phyloP scores from a whole-genome alignment of 2,888 invertebrate species.

The Lepas anatifera region DNA sequence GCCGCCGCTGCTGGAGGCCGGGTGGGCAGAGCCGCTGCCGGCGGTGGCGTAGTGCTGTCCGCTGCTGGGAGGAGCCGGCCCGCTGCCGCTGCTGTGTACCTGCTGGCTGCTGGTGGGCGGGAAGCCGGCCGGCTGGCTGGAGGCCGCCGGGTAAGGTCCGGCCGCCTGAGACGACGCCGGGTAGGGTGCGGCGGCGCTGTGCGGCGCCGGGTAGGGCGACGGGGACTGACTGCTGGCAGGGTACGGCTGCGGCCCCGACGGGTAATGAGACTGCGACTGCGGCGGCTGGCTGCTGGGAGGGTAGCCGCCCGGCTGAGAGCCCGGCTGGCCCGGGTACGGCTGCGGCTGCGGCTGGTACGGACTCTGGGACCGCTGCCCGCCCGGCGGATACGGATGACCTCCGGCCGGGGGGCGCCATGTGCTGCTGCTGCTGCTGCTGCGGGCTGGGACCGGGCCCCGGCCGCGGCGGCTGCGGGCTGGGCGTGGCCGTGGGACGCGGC shows the following conservation, averaged over 20 bases:
- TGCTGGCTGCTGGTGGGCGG: not conserved
- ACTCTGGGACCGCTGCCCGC: not conserved
- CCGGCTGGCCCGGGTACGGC: not conserved
- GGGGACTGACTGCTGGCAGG: not conserved
- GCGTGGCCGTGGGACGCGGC: conserved; percentile 1
- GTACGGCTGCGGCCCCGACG: not conserved
- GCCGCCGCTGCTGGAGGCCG: not conserved
- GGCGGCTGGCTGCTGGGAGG: not conserved
- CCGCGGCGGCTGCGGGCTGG: not conserved
- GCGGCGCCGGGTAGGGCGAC: not conserved
- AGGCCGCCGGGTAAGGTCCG: not conserved
- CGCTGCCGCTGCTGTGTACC: not conserved
- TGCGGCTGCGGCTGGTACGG: conserved; percentile 8
- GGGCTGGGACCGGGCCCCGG: not conserved
- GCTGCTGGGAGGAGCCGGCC: not conserved
- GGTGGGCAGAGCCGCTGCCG: not conserved
- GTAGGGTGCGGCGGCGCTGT: not conserved
- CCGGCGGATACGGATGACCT: not conserved
- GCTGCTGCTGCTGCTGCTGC: not conserved
- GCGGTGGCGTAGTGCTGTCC: not conserved
- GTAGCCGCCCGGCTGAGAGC: too few relatives aligned
- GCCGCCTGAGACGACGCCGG: not conserved
- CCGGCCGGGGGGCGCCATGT: conserved; percentile 1
- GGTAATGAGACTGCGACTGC: not conserved
- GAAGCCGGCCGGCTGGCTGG: not conserved